A percentile compares a stretch with the other conserved stretches of the same genome.
These are phyloP conservation scores for Megaceryle torquata DNA, from an alignment of 2,113 vertebrate genomes.

Conservation along the genomic window DNA sequence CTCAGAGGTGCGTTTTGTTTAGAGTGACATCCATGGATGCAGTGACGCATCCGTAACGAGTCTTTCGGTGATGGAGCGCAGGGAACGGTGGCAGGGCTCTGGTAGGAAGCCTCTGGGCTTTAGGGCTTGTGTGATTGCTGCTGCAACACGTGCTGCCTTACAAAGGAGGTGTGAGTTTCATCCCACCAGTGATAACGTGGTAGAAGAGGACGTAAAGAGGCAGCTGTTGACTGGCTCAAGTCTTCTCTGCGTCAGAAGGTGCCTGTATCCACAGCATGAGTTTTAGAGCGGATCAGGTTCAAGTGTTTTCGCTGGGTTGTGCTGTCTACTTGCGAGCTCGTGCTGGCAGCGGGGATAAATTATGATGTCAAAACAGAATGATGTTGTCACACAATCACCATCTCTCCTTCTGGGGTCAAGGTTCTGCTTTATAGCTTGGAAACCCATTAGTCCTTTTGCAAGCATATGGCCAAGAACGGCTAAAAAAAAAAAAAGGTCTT, in stretches of 20 bases:
- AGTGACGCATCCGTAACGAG: rapidly evolving
- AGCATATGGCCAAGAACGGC: not conserved
- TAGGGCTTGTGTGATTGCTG: not conserved
- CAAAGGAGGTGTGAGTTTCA: not conserved
- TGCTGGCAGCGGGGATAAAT: not conserved
- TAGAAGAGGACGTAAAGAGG: not conserved
- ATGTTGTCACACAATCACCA: not conserved
- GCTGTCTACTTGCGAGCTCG: not conserved
- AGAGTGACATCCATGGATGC: not conserved
- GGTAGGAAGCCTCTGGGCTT: not conserved
- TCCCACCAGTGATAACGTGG: not conserved
- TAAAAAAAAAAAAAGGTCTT: not conserved
- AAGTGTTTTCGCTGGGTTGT: not conserved
- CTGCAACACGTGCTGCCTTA: not conserved
- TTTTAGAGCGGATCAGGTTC: not conserved
- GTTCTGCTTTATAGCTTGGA: slow-evolving; percentile 4
- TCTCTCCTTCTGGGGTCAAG: slow-evolving; percentile 9
- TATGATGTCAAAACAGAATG: not conserved
- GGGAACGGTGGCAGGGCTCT: not conserved
- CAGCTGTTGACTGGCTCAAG: not conserved
- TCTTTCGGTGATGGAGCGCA: not conserved
- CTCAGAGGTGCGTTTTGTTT: not conserved
- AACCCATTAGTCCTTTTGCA: not conserved
- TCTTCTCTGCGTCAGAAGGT: not conserved
- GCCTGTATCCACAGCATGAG: not conserved